Conservation (phyloP, 2,113 vertebrate species). For the Chiloscyllium plagiosum region DNA sequence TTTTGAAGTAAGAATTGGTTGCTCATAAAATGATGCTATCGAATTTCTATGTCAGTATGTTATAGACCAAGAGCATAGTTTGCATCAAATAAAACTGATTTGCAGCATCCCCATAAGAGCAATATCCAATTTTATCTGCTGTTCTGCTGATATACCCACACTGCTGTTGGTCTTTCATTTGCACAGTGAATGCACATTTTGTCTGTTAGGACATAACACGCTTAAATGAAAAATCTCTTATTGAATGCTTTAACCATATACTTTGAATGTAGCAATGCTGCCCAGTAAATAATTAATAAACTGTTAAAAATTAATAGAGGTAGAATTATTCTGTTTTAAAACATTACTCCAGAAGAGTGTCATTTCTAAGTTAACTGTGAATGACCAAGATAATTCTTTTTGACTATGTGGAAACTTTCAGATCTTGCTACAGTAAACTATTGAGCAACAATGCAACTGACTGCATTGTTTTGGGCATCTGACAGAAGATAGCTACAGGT, state of each 20-base stretch:
- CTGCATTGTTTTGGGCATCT: background rate
- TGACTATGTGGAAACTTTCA: background rate
- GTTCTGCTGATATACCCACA: background rate
- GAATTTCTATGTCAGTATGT: background rate
- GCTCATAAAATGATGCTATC: background rate
- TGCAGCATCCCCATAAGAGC: background rate
- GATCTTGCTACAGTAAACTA: background rate
- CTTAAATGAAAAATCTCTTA: background rate
- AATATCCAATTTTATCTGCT: background rate
- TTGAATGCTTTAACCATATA: background rate
- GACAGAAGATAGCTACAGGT: background rate
- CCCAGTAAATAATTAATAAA: constrained; percentile 12
- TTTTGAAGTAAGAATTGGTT: background rate
- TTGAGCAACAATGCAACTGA: background rate
- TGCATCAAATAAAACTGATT: background rate
- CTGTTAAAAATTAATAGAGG: constrained; percentile 17
- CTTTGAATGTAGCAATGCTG: background rate
- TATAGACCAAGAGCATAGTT: background rate
- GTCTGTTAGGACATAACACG: background rate
- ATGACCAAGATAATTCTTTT: background rate
- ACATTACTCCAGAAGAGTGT: background rate
- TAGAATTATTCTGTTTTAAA: constrained; percentile 5
- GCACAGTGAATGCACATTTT: background rate
- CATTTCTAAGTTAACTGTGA: background rate
- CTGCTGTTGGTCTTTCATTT: background rate